A percentile compares a stretch with the other conserved stretches of the same genome.
Conservation (phyloP, 2,888 invertebrate species). For the Zootermopsis nevadensis region DNA sequence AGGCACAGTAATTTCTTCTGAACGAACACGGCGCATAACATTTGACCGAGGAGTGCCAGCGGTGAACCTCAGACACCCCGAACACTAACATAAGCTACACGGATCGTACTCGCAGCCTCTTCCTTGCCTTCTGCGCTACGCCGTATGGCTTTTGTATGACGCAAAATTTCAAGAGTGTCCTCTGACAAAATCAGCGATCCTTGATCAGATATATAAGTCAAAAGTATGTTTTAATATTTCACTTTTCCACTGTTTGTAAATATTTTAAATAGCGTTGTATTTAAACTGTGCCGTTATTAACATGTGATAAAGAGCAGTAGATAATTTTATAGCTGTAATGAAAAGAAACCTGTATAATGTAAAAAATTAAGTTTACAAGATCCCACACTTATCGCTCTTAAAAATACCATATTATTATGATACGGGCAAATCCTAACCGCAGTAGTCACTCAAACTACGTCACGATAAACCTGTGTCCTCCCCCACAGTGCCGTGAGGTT, state of each 20-base stretch:
- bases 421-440: constrained; percentile 15
- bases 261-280: background rate
- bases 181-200: too few relatives aligned
- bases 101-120: too few relatives aligned
- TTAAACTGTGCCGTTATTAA: constrained; percentile 21
- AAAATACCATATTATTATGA: background rate
- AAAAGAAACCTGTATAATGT: background rate
- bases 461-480: background rate
- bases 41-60: too few relatives aligned
- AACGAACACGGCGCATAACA: too few relatives aligned
- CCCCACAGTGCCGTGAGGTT: background rate
- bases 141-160: too few relatives aligned
- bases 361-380: background rate
- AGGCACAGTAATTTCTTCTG: constrained; percentile 3
- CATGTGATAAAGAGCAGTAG: constrained; percentile 1
- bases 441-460: constrained; percentile 16
- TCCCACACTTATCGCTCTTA: constrained; percentile 4
- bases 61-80: too few relatives aligned
- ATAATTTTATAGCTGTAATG: background rate
- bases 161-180: too few relatives aligned
- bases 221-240: constrained; percentile 8
- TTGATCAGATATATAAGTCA: too few relatives aligned
- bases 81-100: too few relatives aligned
- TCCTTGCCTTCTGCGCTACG: too few relatives aligned
- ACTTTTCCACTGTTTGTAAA: constrained; percentile 9